A percentile compares a stretch with the other conserved stretches of the same genome.
These are phyloP conservation scores for Hydrolagus affinis DNA, from an alignment of 2,113 vertebrate genomes.

Conservation along the genomic window DNA sequence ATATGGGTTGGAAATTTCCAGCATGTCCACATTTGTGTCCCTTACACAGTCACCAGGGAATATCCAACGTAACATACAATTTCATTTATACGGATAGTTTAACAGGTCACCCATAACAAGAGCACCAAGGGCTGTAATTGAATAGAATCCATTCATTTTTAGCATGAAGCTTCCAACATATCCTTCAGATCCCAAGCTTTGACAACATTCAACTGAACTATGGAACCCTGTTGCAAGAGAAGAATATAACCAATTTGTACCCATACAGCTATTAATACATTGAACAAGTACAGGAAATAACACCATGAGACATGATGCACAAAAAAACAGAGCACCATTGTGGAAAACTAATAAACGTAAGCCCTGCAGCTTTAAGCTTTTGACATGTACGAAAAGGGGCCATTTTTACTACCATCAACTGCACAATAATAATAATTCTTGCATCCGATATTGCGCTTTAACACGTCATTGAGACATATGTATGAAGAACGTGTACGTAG, in stretches of 20 bases:
- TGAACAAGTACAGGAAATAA: neutral
- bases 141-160: neutral
- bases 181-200: neutral
- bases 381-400: neutral
- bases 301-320: neutral
- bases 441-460: too few relatives aligned
- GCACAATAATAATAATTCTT: neutral
- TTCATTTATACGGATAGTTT: neutral
- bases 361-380: neutral
- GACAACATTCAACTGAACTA: neutral
- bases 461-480: neutral
- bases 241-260: neutral
- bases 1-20: neutral
- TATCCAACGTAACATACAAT: neutral
- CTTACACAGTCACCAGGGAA: neutral
- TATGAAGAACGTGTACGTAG: neutral
- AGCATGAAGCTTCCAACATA: neutral
- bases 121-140: neutral
- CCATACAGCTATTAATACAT: neutral
- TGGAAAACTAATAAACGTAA: slow-evolving; percentile 5
- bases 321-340: neutral
- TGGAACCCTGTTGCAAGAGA: neutral
- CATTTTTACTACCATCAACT: neutral
- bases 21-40: neutral
- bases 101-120: too few relatives aligned